A percentile compares a stretch with the other conserved stretches of the same genome.
These are phyloP conservation scores for Heteropelma amictum DNA, from an alignment of 2,888 invertebrate genomes.

Conservation along the genomic window DNA sequence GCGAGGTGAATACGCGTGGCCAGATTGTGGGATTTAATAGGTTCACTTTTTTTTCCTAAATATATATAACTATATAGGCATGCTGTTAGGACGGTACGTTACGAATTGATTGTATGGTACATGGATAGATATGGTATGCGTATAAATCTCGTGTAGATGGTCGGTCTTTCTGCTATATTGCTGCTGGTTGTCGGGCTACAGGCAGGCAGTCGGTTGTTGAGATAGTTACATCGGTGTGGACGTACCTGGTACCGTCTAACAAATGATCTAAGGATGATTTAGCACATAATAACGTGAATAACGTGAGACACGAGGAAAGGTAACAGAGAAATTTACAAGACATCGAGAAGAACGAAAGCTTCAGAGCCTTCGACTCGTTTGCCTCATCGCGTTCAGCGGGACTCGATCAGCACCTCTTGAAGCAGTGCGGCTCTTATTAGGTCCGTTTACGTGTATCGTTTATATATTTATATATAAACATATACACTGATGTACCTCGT, in stretches of 20 bases:
- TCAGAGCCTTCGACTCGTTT: constrained; percentile 59
- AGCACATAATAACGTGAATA: constrained; percentile 71
- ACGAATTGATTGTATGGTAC: too few relatives aligned
- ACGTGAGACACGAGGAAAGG: constrained; percentile 19
- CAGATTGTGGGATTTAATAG: constrained; percentile 20
- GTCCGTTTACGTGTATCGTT: background rate
- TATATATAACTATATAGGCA: background rate
- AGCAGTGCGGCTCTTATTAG: constrained; percentile 10
- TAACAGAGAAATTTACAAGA: constrained; percentile 5
- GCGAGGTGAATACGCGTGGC: constrained; percentile 34
- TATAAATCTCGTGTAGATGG: constrained; percentile 1
- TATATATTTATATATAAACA: constrained; percentile 1
- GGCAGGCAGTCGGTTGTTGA: constrained; percentile 38
- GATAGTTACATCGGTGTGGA: constrained; percentile 52
- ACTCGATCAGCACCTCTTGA: constrained; percentile 38
- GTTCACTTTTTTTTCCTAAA: background rate
- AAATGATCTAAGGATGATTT: constrained; percentile 77
- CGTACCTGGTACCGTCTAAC: constrained; percentile 69
- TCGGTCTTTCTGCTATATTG: background rate
- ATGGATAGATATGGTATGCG: background rate
- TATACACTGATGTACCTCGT: background rate
- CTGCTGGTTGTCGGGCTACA: constrained; percentile 27
- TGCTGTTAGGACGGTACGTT: background rate
- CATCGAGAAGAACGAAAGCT: constrained; percentile 27
- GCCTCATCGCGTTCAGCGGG: constrained; percentile 56